Conservation (phyloP, 1,140 invertebrate genomes). For the Lepidurus arcticus region DNA sequence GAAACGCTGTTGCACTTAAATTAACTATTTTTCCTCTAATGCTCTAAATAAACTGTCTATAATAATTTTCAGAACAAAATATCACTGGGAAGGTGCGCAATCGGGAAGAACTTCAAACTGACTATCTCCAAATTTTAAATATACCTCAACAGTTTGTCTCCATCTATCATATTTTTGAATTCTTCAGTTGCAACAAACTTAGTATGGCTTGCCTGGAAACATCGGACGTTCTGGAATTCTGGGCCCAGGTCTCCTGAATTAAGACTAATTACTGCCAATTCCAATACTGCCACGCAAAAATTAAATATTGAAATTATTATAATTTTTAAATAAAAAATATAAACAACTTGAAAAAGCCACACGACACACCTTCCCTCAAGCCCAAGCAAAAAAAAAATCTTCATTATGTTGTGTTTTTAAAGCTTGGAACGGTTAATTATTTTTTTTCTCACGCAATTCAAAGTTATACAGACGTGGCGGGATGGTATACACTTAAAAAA, state of each 20-base stretch:
- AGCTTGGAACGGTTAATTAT: not conserved
- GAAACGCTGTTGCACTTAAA: no score
- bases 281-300: not conserved
- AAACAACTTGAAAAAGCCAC: not conserved
- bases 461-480: not conserved
- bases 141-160: no score
- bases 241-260: constrained; percentile 5
- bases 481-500: constrained; percentile 6
- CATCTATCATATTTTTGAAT: no score
- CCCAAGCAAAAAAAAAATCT: not conserved
- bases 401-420: no score
- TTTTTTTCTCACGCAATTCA: constrained; percentile 9
- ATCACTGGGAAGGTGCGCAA: no score
- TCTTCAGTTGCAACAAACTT: not conserved
- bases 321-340: not conserved
- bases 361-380: not conserved
- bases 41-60: no score
- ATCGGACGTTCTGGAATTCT: constrained; percentile 11
- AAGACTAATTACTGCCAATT: not conserved
- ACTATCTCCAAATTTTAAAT: no score
- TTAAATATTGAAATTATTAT: not conserved
- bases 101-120: no score
- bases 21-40: no score
- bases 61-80: no score
- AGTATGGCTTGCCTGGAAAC: not conserved